Conservation (phyloP, 2,888 invertebrate genomes). For the Octodonta nipae region DNA sequence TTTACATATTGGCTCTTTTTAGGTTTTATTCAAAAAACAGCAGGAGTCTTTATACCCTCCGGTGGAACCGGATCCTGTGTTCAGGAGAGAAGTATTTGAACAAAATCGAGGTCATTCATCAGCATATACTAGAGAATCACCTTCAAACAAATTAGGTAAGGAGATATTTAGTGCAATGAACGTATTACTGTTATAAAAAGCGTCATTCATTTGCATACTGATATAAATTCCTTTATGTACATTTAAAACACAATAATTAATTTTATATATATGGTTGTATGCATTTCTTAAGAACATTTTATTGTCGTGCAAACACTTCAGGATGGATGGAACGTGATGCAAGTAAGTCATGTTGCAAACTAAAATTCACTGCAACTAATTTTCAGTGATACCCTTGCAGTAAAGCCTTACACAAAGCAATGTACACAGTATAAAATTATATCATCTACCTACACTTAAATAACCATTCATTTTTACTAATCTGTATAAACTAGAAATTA, state of each 20-base stretch:
- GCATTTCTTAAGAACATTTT: constrained; percentile 2
- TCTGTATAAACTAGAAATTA: no score
- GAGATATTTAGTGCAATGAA: no score
- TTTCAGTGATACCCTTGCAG: no score
- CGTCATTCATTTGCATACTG: background rate
- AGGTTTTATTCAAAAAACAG: constrained; percentile 51
- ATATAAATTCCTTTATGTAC: no score
- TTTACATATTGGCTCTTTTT: no score
- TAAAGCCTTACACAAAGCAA: no score
- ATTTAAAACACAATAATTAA: no score
- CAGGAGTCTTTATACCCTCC: constrained; percentile 41
- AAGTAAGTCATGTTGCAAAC: constrained; percentile 45
- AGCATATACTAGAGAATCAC: constrained; percentile 25
- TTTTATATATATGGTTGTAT: no score
- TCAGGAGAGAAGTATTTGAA: constrained; percentile 50
- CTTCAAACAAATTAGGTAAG: constrained; percentile 19
- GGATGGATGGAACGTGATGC: constrained; percentile 66
- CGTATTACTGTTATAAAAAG: background rate
- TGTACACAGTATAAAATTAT: no score
- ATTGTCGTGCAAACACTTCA: constrained; percentile 22
- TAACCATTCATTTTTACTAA: no score
- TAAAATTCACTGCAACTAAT: constrained; percentile 3
- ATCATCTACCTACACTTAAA: no score
- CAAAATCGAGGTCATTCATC: constrained; percentile 31
- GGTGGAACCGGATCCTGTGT: constrained; percentile 49